Evolutionary conservation across 2,113 vertebrate species (phyloP), one percentile per base, ranked within the genome.

Genomic region (Pagrus major): DNA sequence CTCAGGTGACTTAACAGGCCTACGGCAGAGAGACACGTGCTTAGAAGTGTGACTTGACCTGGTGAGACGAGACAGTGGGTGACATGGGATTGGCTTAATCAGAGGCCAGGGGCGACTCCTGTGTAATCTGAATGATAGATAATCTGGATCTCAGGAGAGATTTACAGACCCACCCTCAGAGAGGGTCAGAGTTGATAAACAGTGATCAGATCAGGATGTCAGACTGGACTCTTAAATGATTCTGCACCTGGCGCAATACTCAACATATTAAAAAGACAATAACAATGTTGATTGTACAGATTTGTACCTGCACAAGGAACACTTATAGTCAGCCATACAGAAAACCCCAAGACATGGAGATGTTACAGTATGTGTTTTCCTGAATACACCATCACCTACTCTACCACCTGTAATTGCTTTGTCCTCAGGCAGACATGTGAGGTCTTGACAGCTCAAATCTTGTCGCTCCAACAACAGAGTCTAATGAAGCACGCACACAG

Each of bases 331-430:
- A 59, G 27, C 5, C 23, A 18, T 11, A 21, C 12, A 31, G 46
- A 8, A 6, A 58, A 63, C 20, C 42, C 49, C 18, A 33, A 61
- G 25, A 74, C 25, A 35, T 69, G 3, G 6, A 76, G 81, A 74
- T 25, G 41, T 59, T 63, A 63, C 52, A 59, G 58, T 47, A 18
- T 10, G 31, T 47, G 61, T 76, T 69, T 78, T 54, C 69, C 37
- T 66, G 52, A 74, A 70, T 42, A 73, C 69, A 71, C 31, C 66
- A 72, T 72, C 39, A 59, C 79, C 63, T 65, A 3, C 70, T 81
- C 80, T 73, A 59, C 27, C 49, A 84, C 89, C 75, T 85, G 78
- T 92, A 93, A 94, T 88, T 93, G 85, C 80, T 82, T 85, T 63
- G 86, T 88, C 85, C 89, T 92, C 80, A 66, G 81, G 60, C 80